Conservation (phyloP, 2,113 vertebrate genomes). For the Tapirus terrestris region DNA sequence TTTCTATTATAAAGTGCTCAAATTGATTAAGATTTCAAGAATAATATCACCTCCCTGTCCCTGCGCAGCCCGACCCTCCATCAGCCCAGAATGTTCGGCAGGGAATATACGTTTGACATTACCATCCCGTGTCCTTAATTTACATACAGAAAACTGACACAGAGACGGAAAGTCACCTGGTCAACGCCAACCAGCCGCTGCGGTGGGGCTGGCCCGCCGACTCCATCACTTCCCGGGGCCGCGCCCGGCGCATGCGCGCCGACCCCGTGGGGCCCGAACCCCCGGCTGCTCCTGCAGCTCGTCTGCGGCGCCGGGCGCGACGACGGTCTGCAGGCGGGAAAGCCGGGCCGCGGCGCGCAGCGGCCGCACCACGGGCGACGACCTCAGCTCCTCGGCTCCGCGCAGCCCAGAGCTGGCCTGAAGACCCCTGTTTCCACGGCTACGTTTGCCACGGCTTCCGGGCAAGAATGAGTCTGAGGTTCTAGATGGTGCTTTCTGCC, state of each 20-base stretch:
- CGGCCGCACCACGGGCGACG: too few species aligned
- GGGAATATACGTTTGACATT: background rate
- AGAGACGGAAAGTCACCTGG: rapidly evolving
- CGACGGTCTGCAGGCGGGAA: too few species aligned
- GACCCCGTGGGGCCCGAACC: too few species aligned
- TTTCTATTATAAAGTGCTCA: background rate
- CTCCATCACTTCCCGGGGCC: too few species aligned
- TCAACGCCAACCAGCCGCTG: background rate
- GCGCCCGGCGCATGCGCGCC: too few species aligned
- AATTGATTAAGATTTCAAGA: background rate
- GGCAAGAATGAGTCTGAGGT: background rate
- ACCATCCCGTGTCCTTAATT: background rate
- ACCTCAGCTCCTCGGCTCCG: too few species aligned
- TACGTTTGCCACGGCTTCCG: background rate
- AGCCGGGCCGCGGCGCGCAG: too few species aligned
- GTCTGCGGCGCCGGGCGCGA: too few species aligned
- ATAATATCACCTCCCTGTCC: background rate
- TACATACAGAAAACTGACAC: background rate
- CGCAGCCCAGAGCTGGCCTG: background rate
- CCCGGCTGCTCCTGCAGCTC: too few species aligned
- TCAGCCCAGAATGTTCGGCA: background rate
- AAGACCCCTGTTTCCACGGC: background rate
- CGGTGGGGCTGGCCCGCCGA: too few species aligned
- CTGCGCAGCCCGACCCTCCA: background rate
- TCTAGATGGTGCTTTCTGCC: background rate